Evolutionary conservation across 2,888 invertebrate genomes (phyloP), one percentile per base, ranked within the genome.

Genomic region (Pemphredon lugubris): DNA sequence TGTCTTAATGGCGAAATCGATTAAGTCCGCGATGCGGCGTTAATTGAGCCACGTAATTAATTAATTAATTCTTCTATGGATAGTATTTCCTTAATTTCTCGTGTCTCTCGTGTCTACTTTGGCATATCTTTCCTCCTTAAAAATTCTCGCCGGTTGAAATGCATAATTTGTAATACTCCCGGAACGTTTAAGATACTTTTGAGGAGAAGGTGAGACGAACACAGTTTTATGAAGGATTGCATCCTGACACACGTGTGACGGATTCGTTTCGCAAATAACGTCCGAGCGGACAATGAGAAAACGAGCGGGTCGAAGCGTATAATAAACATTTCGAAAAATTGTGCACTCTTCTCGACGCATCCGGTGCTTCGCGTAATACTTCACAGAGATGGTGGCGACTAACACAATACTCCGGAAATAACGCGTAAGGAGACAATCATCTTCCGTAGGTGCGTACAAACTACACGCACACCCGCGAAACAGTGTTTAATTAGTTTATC

Each of bases 31-130:
- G 39, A 32, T 30, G 32, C 37, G 21, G 23, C 50, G 63, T 60
- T 64, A 70, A 77, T 69, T 61, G 63, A 76, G 37, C 63, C 57
- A 48, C 59, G 45, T 6, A 20, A 23, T 16, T 53, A 39, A 53
- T 53, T 55, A 51, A 69, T 58, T 70, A 53, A 69, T 65, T 59
- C 58, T 40, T 37, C 58, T 37, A 58, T 50, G 40, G 32, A 44
- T 11, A 23, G 21, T 11, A 14, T n/a, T 16, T 11, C 16, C 13
- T 34, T 37, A 47, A 47, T n/a, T 13, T 30, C 34, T 4, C 34
- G 11, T 11, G 34, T 11, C n/a, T 37, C 69, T 72, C 69, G 48
- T 70, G 63, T 63, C 70, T 59, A 55, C 63, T 20, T 54, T 26
- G 63, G 70, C n/a, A n/a, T n/a, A n/a, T n/a, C n/a, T n/a, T n/a